Base-by-base conservation (phyloP, 2,797 vertebrate species). In the Botia almorhae region DNA sequence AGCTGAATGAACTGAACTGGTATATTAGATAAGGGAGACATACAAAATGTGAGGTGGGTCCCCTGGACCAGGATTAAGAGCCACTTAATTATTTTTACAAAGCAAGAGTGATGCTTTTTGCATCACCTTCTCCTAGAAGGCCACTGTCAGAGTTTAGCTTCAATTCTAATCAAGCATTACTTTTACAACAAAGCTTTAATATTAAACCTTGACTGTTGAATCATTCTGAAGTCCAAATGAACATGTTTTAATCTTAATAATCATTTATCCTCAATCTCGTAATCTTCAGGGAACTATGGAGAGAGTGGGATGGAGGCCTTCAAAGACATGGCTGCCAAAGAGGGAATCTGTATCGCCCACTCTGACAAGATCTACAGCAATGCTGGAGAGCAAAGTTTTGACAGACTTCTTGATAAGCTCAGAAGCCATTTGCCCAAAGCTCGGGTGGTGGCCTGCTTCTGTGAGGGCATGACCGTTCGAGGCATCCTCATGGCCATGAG, bases 361-460 rank as follows among this genome's bases (percentile, higher is more conserved):
- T 99, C 98, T 0, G 98, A 99, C 89, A 99, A 99, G 92, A 99
- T 99, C 88, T 99, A 99, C 89, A 99, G 98, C 92, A 99, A 99
- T 0, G 98, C 98, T 0, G 98, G 96, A 0, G 96, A 98, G 4
- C 95, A 95, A 84, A 95, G 91, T 86, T 99, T 99, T 1, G 97
- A 99, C 85, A 95, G 95, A 75, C 93, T 99, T 17, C 86, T 99
- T 85, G 94, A 96, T 83, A 99, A 99, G 74, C 94, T 99, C 2
- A 90, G 93, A 14, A 96, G 92, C 61, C 97, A 99, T 76, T 89
- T 99, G 77, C 98, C 98, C 81, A 98, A 98, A 89, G 98, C 98
- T 0, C 91, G 97, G 4, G 98, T 99, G 17, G 98, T 99, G 26
- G 98, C 96, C 58, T 99, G 98, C 87, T 99, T 99, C 92, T 99